These are phyloP conservation scores for Parapsyche elsis DNA, from an alignment of 1,140 invertebrate species.

Conservation along the genomic window DNA sequence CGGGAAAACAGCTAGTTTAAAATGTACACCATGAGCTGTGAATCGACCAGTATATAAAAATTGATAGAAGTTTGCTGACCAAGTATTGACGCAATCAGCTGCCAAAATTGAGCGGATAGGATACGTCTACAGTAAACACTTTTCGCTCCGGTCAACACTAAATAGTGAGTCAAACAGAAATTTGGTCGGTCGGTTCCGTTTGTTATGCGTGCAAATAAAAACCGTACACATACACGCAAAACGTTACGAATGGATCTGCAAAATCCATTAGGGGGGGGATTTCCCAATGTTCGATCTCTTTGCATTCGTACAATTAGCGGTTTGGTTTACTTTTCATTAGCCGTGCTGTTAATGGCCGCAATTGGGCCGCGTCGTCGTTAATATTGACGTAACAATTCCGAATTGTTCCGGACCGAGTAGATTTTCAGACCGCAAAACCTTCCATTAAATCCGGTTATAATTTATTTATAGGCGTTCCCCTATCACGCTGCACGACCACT, in stretches of 20 bases:
- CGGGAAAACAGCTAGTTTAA: too few species aligned
- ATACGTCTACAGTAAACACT: too few species aligned
- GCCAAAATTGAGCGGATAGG: too few species aligned
- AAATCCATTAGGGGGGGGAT: neutral
- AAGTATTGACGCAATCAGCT: too few species aligned
- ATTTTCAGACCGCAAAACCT: conserved; percentile 37
- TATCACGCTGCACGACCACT: conserved; percentile 23
- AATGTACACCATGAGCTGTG: too few species aligned
- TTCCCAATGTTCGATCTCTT: conserved; percentile 7
- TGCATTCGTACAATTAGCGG: conserved; percentile 33
- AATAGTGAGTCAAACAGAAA: neutral
- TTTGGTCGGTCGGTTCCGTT: neutral
- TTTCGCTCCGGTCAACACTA: too few species aligned
- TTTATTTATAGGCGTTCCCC: conserved; percentile 33
- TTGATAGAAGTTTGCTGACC: too few species aligned
- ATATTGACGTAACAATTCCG: conserved; percentile 53
- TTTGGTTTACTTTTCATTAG: conserved; percentile 54
- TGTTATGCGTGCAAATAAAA: neutral
- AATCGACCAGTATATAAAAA: too few species aligned
- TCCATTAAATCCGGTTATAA: conserved; percentile 35
- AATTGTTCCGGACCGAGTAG: conserved; percentile 33
- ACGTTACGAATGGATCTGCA: neutral
- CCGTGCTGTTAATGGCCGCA: conserved; percentile 46
- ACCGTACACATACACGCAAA: neutral
- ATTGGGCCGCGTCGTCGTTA: conserved; percentile 40